These are phyloP conservation scores for Cephus pygmeus DNA, from an alignment of 2,888 invertebrate genomes.

Conservation along the genomic window DNA sequence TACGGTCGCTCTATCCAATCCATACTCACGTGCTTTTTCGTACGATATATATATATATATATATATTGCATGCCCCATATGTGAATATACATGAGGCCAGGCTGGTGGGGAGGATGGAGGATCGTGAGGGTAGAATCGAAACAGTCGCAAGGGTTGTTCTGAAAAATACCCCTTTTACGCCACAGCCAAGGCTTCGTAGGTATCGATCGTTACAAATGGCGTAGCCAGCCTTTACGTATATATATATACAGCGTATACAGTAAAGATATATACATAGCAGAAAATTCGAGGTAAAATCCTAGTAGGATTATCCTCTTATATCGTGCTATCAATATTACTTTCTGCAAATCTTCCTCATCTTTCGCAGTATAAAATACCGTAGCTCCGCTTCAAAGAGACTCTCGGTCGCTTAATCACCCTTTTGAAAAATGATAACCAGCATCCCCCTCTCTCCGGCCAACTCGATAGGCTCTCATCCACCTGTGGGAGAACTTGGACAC, in stretches of 20 bases:
- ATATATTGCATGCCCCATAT: background rate
- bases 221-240: slow-evolving; percentile 2
- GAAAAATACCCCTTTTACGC: slow-evolving; percentile 4
- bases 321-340: slow-evolving; percentile 51
- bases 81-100: background rate
- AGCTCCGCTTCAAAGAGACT: background rate
- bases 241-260: background rate
- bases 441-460: background rate
- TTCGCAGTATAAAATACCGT: background rate
- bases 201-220: slow-evolving; percentile 51
- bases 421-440: background rate
- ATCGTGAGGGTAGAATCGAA: background rate
- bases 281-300: slow-evolving; percentile 6
- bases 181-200: slow-evolving; percentile 4
- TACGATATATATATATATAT: too few relatives aligned
- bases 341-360: slow-evolving; percentile 36
- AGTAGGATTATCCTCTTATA: slow-evolving; percentile 27
- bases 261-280: background rate
- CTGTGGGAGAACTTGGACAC: background rate
- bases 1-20: background rate
- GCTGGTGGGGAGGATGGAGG: background rate
- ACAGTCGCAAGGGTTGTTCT: background rate
- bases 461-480: background rate
- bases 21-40: background rate
- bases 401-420: slow-evolving; percentile 1